A percentile compares a stretch with the other conserved stretches of the same genome.
These are phyloP conservation scores for Morone saxatilis DNA, from an alignment of 2,113 vertebrate species.

Conservation along the genomic window DNA sequence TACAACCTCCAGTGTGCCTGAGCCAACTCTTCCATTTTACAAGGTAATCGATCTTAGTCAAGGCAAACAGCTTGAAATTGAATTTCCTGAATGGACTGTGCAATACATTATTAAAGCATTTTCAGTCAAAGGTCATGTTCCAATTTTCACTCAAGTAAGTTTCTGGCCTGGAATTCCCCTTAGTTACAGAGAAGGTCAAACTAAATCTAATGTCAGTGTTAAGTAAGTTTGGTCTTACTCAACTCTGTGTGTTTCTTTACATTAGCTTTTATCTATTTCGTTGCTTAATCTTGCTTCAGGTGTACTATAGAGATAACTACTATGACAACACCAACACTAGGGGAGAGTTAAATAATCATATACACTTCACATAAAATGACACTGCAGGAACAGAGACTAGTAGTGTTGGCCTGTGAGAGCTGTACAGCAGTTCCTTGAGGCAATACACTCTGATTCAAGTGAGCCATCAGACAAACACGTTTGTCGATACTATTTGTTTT, in stretches of 20 bases:
- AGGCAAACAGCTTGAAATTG: not conserved
- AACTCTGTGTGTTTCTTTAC: conserved; percentile 26
- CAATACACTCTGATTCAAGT: not conserved
- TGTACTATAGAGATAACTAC: conserved; percentile 6
- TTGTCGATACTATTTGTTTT: conserved; percentile 20
- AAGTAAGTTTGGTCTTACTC: conserved; percentile 26
- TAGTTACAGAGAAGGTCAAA: conserved; percentile 16
- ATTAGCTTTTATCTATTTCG: conserved; percentile 1
- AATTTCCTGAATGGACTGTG: conserved; percentile 4
- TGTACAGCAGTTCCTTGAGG: not conserved
- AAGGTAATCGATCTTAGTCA: not conserved
- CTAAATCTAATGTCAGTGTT: conserved; percentile 21
- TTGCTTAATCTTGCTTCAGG: not conserved
- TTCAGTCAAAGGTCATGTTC: not conserved
- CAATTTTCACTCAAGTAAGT: not conserved
- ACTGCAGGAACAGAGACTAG: not conserved
- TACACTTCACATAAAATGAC: conserved; percentile 6
- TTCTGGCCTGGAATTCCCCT: not conserved
- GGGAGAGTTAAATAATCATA: conserved; percentile 1
- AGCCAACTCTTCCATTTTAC: not conserved
- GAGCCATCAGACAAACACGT: not conserved
- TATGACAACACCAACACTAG: not conserved
- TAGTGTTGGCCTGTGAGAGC: not conserved
- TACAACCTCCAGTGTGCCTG: too few relatives aligned
- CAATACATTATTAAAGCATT: conserved; percentile 7